phyloP scores from a whole-genome alignment of 2,888 invertebrate genomes.

The Alloscopus bannaensis region DNA sequence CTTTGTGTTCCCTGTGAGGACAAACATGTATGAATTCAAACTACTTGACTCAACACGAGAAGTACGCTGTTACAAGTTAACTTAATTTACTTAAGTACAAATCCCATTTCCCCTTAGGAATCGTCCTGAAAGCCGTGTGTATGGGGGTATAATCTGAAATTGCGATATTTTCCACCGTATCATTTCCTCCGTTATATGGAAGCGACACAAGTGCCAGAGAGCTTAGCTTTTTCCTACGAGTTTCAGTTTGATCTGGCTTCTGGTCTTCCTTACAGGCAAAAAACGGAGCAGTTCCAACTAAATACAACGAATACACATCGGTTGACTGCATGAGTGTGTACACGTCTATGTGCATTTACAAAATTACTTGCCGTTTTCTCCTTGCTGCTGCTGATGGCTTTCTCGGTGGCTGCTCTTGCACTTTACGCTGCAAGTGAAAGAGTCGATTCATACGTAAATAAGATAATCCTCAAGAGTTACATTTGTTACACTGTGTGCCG shows the following conservation, averaged over 20 bases:
- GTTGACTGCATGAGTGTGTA: too few relatives aligned
- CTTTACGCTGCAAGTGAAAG: conserved; percentile 1
- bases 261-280: too few relatives aligned
- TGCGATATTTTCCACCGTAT: conserved; percentile 54
- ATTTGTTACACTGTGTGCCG: conserved; percentile 48
- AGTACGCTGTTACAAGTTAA: conserved; percentile 51
- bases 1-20: too few relatives aligned
- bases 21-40: too few relatives aligned
- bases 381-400: too few relatives aligned
- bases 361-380: too few relatives aligned
- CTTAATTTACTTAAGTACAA: conserved; percentile 63
- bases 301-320: too few relatives aligned
- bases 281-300: too few relatives aligned
- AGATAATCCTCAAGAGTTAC: conserved; percentile 55
- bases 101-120: conserved; percentile 60
- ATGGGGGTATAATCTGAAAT: conserved; percentile 30
- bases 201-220: too few relatives aligned
- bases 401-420: not conserved
- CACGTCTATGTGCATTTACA: too few relatives aligned
- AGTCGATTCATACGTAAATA: conserved; percentile 48
- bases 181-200: conserved; percentile 31
- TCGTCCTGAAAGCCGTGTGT: conserved; percentile 20
- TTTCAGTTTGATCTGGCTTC: too few relatives aligned
- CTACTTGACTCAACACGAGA: conserved; percentile 10
- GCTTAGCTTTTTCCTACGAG: too few relatives aligned